A percentile compares a stretch with the other conserved stretches of the same genome.
phyloP scores from a whole-genome alignment of 2,888 invertebrate species.

The Fissipunctia ypsillon region DNA sequence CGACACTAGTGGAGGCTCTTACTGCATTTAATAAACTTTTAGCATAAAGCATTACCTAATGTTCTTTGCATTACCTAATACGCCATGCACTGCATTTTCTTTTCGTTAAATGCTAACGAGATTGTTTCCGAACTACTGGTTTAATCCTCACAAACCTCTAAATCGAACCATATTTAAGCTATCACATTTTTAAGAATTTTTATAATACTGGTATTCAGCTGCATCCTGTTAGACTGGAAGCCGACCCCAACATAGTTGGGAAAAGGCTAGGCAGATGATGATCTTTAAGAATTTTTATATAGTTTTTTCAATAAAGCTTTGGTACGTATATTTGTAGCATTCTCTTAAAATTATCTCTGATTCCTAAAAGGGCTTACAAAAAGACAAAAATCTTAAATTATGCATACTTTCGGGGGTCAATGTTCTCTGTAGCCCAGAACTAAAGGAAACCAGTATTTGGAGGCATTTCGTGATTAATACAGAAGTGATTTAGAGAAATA shows the following conservation, averaged over 20 bases:
- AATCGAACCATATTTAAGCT: too few relatives aligned
- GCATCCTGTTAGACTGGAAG: too few relatives aligned
- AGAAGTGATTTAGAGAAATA: conserved; percentile 65
- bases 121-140: neutral
- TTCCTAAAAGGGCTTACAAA: conserved; percentile 36
- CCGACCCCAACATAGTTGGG: too few relatives aligned
- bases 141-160: too few relatives aligned
- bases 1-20: neutral
- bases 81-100: neutral
- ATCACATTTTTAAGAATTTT: too few relatives aligned
- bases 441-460: conserved; percentile 55
- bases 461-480: conserved; percentile 65
- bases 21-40: neutral
- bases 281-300: too few relatives aligned
- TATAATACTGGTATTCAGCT: too few relatives aligned
- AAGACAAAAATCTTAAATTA: conserved; percentile 33
- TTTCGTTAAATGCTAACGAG: neutral
- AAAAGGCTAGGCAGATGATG: too few relatives aligned
- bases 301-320: too few relatives aligned
- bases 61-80: neutral
- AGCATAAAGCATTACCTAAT: too few relatives aligned
- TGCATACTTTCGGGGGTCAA: conserved; percentile 53
- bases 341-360: neutral
- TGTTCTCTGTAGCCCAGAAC: conserved; percentile 45
- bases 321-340: too few relatives aligned